phyloP scores from a whole-genome alignment of 2,888 invertebrate genomes.

The Mythimna lalbum region DNA sequence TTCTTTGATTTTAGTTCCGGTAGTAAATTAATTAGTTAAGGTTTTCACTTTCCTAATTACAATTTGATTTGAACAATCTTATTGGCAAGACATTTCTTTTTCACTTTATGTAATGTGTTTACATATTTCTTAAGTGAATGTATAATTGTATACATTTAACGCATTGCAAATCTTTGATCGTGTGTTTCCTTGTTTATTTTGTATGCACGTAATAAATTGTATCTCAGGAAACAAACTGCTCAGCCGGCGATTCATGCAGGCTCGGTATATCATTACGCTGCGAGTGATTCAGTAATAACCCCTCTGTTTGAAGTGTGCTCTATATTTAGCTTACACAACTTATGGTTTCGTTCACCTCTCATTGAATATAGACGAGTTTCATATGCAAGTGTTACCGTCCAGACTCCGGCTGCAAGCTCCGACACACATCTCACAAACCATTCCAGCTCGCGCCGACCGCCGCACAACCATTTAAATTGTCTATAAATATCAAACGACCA shows the following conservation, averaged over 20 bases:
- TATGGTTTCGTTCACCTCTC: constrained; percentile 85
- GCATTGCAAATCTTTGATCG: constrained; percentile 7
- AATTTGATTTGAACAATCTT: constrained; percentile 24
- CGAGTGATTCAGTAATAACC: constrained; percentile 76
- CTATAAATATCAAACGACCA: constrained; percentile 57
- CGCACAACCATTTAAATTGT: constrained; percentile 67
- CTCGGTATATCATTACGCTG: constrained; percentile 67
- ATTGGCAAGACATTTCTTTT: constrained; percentile 16
- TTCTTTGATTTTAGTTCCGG: constrained; percentile 27
- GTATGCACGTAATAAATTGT: constrained; percentile 38
- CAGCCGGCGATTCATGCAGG: constrained; percentile 46
- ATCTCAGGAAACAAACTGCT: constrained; percentile 60
- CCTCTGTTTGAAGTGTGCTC: constrained; percentile 73
- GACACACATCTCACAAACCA: constrained; percentile 29
- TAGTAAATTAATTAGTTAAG: constrained; percentile 37
- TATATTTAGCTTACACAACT: constrained; percentile 83
- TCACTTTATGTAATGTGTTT: not conserved
- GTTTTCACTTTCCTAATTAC: constrained; percentile 54
- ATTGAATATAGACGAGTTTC: constrained; percentile 70
- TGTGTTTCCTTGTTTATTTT: constrained; percentile 34
- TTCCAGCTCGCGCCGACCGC: constrained; percentile 62
- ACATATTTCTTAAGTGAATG: not conserved
- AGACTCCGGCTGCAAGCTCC: constrained; percentile 41
- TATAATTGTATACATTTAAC: not conserved
- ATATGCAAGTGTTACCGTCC: constrained; percentile 66